A percentile compares a stretch with the other conserved stretches of the same genome.
Conservation (phyloP, 2,113 vertebrate genomes). For the Orthochromis indermauri region DNA sequence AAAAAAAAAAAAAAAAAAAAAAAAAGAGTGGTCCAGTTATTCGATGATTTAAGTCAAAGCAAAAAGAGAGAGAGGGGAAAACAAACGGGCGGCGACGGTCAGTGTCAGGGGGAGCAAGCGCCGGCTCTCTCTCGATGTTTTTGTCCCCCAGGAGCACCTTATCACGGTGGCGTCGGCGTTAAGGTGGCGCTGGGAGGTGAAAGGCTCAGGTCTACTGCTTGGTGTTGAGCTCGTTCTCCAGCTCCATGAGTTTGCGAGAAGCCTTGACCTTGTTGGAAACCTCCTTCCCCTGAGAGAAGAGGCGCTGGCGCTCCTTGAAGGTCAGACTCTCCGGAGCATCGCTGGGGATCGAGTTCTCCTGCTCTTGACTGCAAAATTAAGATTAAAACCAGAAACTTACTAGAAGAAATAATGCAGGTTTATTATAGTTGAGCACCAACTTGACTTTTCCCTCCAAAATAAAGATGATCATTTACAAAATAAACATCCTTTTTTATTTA, state of each 20-base stretch:
- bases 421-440: neutral
- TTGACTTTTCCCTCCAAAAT: neutral
- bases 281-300: constrained; percentile 97
- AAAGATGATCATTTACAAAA: neutral
- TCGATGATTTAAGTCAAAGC: constrained; percentile 56
- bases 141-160: constrained; percentile 14
- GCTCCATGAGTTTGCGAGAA: constrained; percentile 92
- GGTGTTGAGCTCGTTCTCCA: constrained; percentile 97
- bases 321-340: constrained; percentile 90
- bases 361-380: constrained; percentile 73
- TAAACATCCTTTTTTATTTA: neutral
- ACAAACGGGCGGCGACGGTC: constrained; percentile 40
- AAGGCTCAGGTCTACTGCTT: constrained; percentile 70
- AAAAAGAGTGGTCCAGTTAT: constrained; percentile 70
- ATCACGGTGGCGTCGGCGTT: neutral
- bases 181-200: constrained; percentile 13
- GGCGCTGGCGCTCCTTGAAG: constrained; percentile 94
- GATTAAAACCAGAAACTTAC: neutral
- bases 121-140: neutral
- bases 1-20: constrained; percentile 51
- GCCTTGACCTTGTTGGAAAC: constrained; percentile 97
- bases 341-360: constrained; percentile 71
- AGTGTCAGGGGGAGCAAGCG: neutral
- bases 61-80: neutral
- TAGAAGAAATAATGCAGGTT: neutral